Evolutionary conservation across 2,797 vertebrate genomes (phyloP).

Genomic region (Girardinus metallicus): DNA sequence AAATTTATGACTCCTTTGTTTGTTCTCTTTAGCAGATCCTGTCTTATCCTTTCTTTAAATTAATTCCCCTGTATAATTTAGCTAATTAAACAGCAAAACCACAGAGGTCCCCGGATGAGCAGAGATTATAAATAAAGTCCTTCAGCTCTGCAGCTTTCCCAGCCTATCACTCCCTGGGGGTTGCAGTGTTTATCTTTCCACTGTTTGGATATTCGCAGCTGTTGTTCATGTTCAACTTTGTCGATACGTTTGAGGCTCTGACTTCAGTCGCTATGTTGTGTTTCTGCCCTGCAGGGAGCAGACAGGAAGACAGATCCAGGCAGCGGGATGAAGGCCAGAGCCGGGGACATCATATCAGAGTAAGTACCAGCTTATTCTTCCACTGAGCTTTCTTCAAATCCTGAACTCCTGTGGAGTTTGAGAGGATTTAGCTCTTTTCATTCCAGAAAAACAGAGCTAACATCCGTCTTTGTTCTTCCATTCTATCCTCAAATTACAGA

Average conservation of each 20-base stretch:
- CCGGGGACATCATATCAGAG: slow-evolving; percentile 59
- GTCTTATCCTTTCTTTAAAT: slow-evolving; percentile 14
- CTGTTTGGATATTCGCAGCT: slow-evolving; percentile 32
- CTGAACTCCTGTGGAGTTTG: slow-evolving; percentile 15
- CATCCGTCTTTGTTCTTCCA: slow-evolving; percentile 1
- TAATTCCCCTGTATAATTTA: slow-evolving; percentile 14
- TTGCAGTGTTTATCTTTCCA: slow-evolving; percentile 28
- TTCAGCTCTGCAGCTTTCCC: slow-evolving; percentile 25
- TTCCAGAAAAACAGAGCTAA: background rate
- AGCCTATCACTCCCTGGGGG: slow-evolving; percentile 35
- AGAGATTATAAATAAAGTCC: slow-evolving; percentile 41
- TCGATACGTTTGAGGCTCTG: slow-evolving; percentile 1
- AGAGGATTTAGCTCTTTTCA: slow-evolving; percentile 11
- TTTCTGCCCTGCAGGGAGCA: slow-evolving; percentile 67
- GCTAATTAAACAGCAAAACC: slow-evolving; percentile 32
- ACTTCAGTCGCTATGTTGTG: slow-evolving; percentile 53
- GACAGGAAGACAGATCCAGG: slow-evolving; percentile 62
- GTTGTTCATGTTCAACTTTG: slow-evolving; percentile 21
- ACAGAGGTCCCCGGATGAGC: slow-evolving; percentile 20
- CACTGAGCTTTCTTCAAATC: slow-evolving; percentile 8
- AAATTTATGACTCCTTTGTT: slow-evolving; percentile 31
- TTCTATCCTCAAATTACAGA: slow-evolving; percentile 1
- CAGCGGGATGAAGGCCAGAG: slow-evolving; percentile 64
- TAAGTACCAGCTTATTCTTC: slow-evolving; percentile 61
- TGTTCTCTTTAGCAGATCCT: slow-evolving; percentile 17